These are phyloP conservation scores for Notodonta dromedarius DNA, from an alignment of 2,888 invertebrate genomes.

Conservation along the genomic window DNA sequence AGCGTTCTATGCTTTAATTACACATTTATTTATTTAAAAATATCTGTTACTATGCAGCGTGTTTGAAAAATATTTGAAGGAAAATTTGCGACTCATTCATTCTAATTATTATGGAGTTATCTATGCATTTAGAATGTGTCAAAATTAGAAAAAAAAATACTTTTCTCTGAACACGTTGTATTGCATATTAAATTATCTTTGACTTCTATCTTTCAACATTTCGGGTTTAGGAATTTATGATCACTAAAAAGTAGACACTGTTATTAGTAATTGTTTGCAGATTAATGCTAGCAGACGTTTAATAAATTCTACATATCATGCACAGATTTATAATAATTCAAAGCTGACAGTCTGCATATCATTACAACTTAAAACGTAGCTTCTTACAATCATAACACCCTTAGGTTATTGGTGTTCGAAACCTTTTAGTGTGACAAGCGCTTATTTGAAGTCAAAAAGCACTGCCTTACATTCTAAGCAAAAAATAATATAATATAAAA, in stretches of 20 bases:
- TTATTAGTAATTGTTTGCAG: constrained; percentile 41
- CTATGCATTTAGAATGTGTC: background rate
- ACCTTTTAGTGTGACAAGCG: constrained; percentile 54
- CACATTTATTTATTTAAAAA: constrained; percentile 48
- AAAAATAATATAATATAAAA: constrained; percentile 40
- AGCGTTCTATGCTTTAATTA: constrained; percentile 59
- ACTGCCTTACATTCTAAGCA: constrained; percentile 82
- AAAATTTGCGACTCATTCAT: too few relatives aligned
- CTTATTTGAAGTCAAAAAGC: constrained; percentile 70
- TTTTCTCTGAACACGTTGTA: constrained; percentile 33
- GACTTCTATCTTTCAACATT: constrained; percentile 32
- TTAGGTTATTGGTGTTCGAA: constrained; percentile 35
- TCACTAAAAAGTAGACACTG: constrained; percentile 39
- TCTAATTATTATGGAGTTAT: too few relatives aligned
- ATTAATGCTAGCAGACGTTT: constrained; percentile 35
- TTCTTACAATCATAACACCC: constrained; percentile 39
- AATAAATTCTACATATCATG: constrained; percentile 73
- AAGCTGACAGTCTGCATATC: constrained; percentile 74
- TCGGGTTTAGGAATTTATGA: constrained; percentile 34
- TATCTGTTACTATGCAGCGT: constrained; percentile 32
- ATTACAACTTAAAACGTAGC: constrained; percentile 55
- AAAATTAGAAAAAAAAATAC: background rate
- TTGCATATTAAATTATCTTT: constrained; percentile 13
- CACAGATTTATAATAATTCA: constrained; percentile 59
- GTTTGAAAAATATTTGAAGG: constrained; percentile 21